These are phyloP conservation scores for Thunnus thynnus DNA, from an alignment of 2,113 vertebrate genomes.

Conservation along the genomic window DNA sequence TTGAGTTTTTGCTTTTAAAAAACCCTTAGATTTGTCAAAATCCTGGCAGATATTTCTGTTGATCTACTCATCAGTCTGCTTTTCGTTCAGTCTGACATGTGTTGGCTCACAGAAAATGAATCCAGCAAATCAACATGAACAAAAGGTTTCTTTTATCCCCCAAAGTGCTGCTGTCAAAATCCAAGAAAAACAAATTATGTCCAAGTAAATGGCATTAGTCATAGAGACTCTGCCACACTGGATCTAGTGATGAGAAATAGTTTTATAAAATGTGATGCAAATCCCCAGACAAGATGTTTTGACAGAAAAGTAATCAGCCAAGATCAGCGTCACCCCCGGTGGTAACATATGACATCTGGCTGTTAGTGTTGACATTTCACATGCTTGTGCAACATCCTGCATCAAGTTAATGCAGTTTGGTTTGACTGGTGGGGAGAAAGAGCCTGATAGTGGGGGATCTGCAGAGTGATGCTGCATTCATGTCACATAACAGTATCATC, in stretches of 20 bases:
- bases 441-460: background rate
- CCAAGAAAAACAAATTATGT: conserved; percentile 14
- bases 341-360: background rate
- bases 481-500: background rate
- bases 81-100: conserved; percentile 4
- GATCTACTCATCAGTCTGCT: background rate
- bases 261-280: background rate
- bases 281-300: background rate
- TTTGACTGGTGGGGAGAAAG: background rate
- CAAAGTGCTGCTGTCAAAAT: conserved; percentile 44
- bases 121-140: conserved; percentile 19
- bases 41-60: too few relatives aligned
- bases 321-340: conserved; percentile 3
- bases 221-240: background rate
- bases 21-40: too few relatives aligned
- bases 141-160: conserved; percentile 47
- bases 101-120: background rate
- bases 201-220: background rate
- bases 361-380: conserved; percentile 1
- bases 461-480: conserved; percentile 11
- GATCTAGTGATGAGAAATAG: background rate
- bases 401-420: conserved; percentile 1
- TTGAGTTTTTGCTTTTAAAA: too few relatives aligned
- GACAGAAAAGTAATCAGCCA: background rate
- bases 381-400: conserved; percentile 28